Evolutionary conservation across 2,113 vertebrate genomes (phyloP).

Genomic region (Ailuropoda melanoleuca): DNA sequence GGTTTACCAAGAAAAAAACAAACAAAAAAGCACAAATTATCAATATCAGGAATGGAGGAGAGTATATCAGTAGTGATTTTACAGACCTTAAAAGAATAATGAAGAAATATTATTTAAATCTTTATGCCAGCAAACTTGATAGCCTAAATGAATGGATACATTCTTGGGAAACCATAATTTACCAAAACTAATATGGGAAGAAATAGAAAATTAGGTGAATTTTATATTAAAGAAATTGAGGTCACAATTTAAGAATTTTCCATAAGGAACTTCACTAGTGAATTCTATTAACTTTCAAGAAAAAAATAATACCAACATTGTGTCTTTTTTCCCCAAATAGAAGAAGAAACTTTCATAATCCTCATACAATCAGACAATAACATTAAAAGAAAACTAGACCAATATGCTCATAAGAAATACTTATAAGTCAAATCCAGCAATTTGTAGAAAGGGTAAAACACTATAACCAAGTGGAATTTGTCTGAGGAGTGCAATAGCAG

Average conservation of each 20-base stretch:
- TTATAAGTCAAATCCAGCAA: neutral
- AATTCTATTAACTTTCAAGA: neutral
- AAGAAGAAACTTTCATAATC: neutral
- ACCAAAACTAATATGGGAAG: neutral
- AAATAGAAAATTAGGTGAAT: neutral
- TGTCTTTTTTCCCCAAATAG: neutral
- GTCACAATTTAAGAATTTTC: slow-evolving; percentile 1
- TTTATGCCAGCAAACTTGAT: slow-evolving; percentile 13
- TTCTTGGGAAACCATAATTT: neutral
- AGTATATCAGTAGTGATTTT: neutral
- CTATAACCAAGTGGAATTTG: neutral
- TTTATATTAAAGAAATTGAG: neutral
- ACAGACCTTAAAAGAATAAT: neutral
- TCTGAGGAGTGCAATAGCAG: neutral
- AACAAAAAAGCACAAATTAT: neutral
- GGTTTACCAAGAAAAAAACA: neutral
- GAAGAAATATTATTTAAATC: neutral
- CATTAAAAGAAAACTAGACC: neutral
- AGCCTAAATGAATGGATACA: neutral
- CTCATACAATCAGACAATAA: neutral
- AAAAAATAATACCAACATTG: neutral
- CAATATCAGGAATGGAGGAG: neutral
- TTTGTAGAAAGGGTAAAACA: neutral
- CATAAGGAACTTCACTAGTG: neutral
- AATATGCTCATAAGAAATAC: neutral